Evolutionary conservation across 2,888 invertebrate species (phyloP).

Genomic region (Lysandra coridon): DNA sequence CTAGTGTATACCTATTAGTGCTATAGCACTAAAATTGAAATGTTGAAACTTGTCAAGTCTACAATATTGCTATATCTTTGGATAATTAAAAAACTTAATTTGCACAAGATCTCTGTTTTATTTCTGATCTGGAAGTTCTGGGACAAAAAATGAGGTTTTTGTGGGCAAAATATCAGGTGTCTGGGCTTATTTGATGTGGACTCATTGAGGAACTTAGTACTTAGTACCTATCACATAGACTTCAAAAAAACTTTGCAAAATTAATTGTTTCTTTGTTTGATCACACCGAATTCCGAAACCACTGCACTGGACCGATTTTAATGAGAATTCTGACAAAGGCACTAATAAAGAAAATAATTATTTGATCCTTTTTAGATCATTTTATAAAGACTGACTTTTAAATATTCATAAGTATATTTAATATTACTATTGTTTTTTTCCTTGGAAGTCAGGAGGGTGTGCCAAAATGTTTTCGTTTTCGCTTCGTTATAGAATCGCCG

Average conservation of each 20-base stretch:
- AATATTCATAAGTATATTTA: too few species aligned
- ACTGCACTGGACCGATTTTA: not conserved
- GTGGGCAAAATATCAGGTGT: not conserved
- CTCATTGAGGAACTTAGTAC: not conserved
- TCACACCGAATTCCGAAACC: too few species aligned
- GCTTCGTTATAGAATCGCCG: too few species aligned
- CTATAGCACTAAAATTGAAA: not conserved
- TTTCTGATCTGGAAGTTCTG: not conserved
- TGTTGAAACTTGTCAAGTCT: not conserved
- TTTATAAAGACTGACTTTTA: too few species aligned
- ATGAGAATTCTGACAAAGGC: too few species aligned
- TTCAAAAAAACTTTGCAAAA: not conserved
- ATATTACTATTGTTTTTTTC: too few species aligned
- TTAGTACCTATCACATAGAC: not conserved
- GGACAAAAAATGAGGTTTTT: not conserved
- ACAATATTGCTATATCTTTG: not conserved
- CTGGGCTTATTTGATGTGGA: not conserved
- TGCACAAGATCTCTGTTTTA: not conserved
- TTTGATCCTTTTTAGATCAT: too few species aligned
- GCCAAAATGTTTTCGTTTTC: too few species aligned
- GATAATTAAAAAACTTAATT: conserved; percentile 6
- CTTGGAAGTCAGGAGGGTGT: too few species aligned
- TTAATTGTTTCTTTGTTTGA: not conserved
- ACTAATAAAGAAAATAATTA: too few species aligned
- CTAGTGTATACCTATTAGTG: too few species aligned